A percentile compares a stretch with the other conserved stretches of the same genome.
Conservation (phyloP, 1,140 invertebrate genomes). For the Drosophila kikkawai region DNA sequence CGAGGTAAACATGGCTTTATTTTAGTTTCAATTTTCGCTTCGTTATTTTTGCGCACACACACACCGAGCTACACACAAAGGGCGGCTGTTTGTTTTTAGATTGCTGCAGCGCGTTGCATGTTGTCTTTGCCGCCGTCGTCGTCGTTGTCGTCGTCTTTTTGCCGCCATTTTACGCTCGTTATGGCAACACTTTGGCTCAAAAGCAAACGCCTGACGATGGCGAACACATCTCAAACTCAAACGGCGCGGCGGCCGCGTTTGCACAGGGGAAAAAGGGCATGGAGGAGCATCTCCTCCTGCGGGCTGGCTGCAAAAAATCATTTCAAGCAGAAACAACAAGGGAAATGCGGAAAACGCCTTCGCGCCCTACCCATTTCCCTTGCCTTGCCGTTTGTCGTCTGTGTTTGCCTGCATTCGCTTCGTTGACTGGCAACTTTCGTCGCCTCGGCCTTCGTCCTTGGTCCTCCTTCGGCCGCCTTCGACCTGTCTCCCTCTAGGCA, state of each 20-base stretch:
- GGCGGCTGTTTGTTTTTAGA: slow-evolving; percentile 75
- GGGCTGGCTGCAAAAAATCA: slow-evolving; percentile 63
- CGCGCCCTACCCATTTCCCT: slow-evolving; percentile 40
- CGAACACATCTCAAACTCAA: slow-evolving; percentile 68
- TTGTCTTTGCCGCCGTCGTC: slow-evolving; percentile 60
- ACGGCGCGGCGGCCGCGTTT: slow-evolving; percentile 60
- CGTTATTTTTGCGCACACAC: slow-evolving; percentile 71
- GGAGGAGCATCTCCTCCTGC: slow-evolving; percentile 54
- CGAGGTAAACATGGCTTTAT: slow-evolving; percentile 80
- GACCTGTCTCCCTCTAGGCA: not conserved
- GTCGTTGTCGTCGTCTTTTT: slow-evolving; percentile 65
- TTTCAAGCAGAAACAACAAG: slow-evolving; percentile 81
- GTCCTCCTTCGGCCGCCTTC: slow-evolving; percentile 9
- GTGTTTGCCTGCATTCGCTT: slow-evolving; percentile 76
- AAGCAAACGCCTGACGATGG: slow-evolving; percentile 71
- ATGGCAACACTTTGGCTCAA: slow-evolving; percentile 82
- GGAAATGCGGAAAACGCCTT: slow-evolving; percentile 79
- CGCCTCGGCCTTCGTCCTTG: slow-evolving; percentile 58
- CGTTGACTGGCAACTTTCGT: slow-evolving; percentile 79
- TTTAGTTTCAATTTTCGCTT: slow-evolving; percentile 84
- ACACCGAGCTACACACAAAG: slow-evolving; percentile 28
- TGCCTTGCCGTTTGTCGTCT: slow-evolving; percentile 49
- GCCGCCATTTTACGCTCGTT: slow-evolving; percentile 83
- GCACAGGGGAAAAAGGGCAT: slow-evolving; percentile 31
- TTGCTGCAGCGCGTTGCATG: slow-evolving; percentile 55